Percentiles rank a stretch among this genome's conserved stretches.
These are phyloP conservation scores for Campylorhamphus procurvoides DNA, from an alignment of 2,113 vertebrate genomes.

Conservation along the genomic window DNA sequence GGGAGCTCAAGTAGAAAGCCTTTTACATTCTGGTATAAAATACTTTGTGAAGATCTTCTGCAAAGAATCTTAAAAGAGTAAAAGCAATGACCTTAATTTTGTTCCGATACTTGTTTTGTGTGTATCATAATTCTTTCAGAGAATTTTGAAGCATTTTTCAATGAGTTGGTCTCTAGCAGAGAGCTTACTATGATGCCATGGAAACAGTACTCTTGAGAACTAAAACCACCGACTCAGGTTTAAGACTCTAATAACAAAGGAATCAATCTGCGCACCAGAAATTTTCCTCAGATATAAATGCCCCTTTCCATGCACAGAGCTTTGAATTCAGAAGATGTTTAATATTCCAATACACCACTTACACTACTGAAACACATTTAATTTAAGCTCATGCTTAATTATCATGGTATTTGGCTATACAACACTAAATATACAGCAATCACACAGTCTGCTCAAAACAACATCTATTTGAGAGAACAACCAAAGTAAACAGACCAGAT, in stretches of 20 bases:
- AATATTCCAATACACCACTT: background rate
- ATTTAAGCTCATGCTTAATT: background rate
- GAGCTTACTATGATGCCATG: background rate
- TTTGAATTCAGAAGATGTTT: background rate
- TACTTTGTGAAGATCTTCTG: background rate
- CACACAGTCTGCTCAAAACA: background rate
- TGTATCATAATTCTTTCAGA: background rate
- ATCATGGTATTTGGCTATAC: background rate
- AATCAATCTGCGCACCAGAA: background rate
- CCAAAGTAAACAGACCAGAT: conserved; percentile 81
- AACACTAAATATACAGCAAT: background rate
- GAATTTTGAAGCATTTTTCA: background rate
- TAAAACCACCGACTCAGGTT: background rate
- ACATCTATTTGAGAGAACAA: background rate
- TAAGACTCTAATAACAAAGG: background rate
- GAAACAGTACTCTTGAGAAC: background rate
- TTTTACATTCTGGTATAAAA: background rate
- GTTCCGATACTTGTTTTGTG: background rate
- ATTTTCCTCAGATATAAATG: background rate
- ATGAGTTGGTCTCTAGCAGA: background rate
- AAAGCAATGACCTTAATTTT: background rate
- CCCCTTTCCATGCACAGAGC: background rate
- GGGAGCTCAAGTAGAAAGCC: background rate
- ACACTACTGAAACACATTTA: background rate
- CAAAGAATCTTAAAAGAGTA: background rate